These are phyloP conservation scores for Siniperca scherzeri DNA, from an alignment of 2,797 vertebrate genomes.

Conservation along the genomic window DNA sequence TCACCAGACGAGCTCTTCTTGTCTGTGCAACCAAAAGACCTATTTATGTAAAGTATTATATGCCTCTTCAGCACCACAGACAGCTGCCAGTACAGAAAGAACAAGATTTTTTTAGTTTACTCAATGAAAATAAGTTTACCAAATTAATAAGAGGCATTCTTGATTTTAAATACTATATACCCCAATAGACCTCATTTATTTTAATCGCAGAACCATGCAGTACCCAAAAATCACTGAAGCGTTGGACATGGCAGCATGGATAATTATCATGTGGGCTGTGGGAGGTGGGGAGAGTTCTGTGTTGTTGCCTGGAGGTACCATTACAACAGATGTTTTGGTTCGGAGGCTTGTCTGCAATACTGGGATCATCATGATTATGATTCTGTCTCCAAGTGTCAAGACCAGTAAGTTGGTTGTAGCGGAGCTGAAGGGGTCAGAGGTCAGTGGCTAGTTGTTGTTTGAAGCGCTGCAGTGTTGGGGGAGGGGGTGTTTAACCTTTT, in stretches of 20 bases:
- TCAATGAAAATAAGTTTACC: not conserved
- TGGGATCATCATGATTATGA: conserved; percentile 16
- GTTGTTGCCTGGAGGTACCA: conserved; percentile 56
- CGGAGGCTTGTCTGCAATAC: conserved; percentile 21
- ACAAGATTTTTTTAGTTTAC: not conserved
- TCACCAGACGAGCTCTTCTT: not conserved
- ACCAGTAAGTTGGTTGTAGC: conserved; percentile 23
- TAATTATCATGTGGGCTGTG: conserved; percentile 66
- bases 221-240: conserved; percentile 53
- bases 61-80: conserved; percentile 44
- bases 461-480: conserved; percentile 42
- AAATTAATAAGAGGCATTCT: conserved; percentile 11
- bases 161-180: conserved; percentile 27
- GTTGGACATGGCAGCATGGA: conserved; percentile 45
- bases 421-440: conserved; percentile 44
- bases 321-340: conserved; percentile 67
- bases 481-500: conserved; percentile 31
- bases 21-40: not conserved
- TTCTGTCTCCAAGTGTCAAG: conserved; percentile 40
- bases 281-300: conserved; percentile 42
- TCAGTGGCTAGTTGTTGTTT: conserved; percentile 8
- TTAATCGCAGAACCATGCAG: conserved; percentile 52
- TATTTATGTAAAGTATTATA: not conserved
- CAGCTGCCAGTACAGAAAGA: conserved; percentile 26
- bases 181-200: conserved; percentile 60